phyloP scores from a whole-genome alignment of 2,888 invertebrate species.

The Cancer borealis region DNA sequence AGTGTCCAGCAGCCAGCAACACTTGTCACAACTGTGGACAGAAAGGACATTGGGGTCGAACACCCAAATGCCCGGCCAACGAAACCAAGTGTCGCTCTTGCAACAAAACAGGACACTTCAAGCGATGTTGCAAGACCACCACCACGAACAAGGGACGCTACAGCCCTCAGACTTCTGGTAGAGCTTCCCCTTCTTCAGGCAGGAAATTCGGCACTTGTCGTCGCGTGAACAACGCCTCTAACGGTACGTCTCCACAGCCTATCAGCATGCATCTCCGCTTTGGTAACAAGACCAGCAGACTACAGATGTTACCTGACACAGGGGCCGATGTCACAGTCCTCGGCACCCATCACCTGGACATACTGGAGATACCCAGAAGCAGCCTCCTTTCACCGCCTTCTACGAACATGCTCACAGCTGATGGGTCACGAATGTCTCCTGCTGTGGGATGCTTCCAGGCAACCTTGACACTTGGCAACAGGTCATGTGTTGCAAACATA shows the following conservation, averaged over 20 bases:
- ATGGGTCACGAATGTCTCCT: not conserved
- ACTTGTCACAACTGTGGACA: constrained; percentile 5
- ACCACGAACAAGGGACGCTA: not conserved
- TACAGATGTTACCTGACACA: constrained; percentile 6
- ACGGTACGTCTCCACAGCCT: not conserved
- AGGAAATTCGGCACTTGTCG: not conserved
- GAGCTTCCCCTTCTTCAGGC: no score
- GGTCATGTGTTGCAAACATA: not conserved
- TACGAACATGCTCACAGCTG: not conserved
- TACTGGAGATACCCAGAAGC: not conserved
- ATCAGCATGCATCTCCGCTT: not conserved
- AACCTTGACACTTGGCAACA: no score
- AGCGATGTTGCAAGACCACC: not conserved
- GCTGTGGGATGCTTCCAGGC: not conserved
- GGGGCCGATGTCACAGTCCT: constrained; percentile 3
- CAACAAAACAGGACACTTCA: not conserved
- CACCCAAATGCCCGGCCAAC: not conserved
- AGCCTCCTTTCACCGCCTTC: not conserved
- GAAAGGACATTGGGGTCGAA: not conserved
- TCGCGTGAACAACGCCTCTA: not conserved
- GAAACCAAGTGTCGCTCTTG: no score
- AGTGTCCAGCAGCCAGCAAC: not conserved
- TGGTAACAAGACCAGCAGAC: no score
- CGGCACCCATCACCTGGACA: not conserved
- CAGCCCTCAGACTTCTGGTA: no score